Evolutionary conservation across 1,140 invertebrate species (phyloP), one percentile per base, ranked within the genome.

Genomic region (Drosophila takahashii): DNA sequence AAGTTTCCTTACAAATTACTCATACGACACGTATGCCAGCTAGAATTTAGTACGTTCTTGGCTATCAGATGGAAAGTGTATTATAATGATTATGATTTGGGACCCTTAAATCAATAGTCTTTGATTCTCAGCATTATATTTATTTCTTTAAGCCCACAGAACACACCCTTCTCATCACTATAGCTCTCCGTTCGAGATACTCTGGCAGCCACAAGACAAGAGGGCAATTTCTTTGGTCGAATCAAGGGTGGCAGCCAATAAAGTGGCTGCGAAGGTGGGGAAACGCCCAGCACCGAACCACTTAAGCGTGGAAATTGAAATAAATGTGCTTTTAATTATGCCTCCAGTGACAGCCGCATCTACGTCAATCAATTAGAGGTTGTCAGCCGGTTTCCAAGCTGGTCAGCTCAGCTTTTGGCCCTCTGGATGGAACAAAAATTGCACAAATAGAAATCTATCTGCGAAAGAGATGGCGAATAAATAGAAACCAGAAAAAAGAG

Each of bases 291-390:
- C 44, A 44, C 42, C 36, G n/a, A 54, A 53, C 66, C 79, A 77
- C 79, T 81, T 81, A 54, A 81, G 58, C 74, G 67, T 77, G 60
- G 60, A 81, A 81, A 81, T 80, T 80, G 77, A 85, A 77, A 85
- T 85, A 85, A 85, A 79, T 85, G 81, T 80, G 77, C 59, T 85
- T 84, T 84, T 84, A 85, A 84, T 84, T 84, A 85, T 80, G 61
- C 60, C 61, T 67, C 75, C 60, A 84, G 81, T 79, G 80, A 74
- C 77, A 65, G 51, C 56, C 58, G 29, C 58, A 71, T 72, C 72
- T 32, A 60, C 61, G 77, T 84, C 81, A 84, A 84, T 85, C 81
- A 80, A 85, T 77, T 77, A 84, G 65, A 67, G 62, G 15, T 41
- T 60, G 70, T 71, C 45, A 73, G 37, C 29, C 29, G 37, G 29